Conservation (phyloP, 2,113 vertebrate species). For the Cricetomys ansorgei region DNA sequence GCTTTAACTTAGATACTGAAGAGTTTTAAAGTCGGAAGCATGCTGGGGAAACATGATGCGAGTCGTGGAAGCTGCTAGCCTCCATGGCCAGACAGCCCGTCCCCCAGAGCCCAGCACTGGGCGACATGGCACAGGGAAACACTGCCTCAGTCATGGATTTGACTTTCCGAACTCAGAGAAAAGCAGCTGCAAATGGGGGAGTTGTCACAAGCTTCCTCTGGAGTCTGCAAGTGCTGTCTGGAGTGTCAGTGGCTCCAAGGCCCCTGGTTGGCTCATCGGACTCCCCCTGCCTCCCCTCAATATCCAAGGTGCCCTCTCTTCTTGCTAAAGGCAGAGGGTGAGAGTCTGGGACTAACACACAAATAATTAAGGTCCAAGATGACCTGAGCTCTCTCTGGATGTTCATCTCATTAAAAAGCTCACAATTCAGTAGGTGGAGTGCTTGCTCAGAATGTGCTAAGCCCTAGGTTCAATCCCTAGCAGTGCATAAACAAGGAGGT, state of each 20-base stretch:
- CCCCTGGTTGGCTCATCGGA: background rate
- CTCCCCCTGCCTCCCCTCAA: background rate
- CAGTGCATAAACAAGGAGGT: background rate
- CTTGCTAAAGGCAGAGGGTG: background rate
- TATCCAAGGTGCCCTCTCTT: background rate
- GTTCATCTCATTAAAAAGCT: background rate
- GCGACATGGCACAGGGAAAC: background rate
- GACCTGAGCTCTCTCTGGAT: background rate
- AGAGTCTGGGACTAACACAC: too few relatives aligned
- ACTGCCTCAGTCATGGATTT: background rate
- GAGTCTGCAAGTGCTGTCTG: background rate
- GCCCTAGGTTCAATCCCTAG: background rate
- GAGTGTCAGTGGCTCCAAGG: background rate
- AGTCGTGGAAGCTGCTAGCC: background rate
- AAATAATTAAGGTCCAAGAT: background rate
- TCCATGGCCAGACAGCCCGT: background rate
- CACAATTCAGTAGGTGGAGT: background rate
- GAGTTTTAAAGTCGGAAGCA: background rate
- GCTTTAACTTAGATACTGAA: background rate
- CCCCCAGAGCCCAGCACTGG: background rate
- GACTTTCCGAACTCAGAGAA: background rate
- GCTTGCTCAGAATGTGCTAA: too few relatives aligned
- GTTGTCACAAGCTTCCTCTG: fast-evolving
- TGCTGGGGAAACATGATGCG: background rate
- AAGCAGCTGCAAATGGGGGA: background rate